A percentile compares a stretch with the other conserved stretches of the same genome.
These are phyloP conservation scores for Graptemys geographica DNA, from an alignment of 2,797 vertebrate species.

Conservation along the genomic window DNA sequence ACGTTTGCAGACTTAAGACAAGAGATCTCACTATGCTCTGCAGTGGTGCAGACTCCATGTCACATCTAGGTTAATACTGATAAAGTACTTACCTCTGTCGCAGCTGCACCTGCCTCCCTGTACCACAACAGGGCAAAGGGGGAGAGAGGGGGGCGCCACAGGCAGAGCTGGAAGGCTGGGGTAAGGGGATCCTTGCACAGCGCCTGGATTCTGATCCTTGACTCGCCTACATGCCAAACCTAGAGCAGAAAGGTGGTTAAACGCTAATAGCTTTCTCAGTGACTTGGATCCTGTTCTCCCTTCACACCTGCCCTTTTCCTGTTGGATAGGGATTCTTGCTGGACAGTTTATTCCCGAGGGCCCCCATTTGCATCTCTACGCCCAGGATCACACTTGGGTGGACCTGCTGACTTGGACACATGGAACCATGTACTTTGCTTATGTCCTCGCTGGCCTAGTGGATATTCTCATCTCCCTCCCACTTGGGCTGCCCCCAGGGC, in stretches of 20 bases:
- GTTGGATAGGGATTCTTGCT: constrained; percentile 85
- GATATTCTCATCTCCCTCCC: constrained; percentile 76
- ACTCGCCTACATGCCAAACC: not conserved
- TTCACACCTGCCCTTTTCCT: not conserved
- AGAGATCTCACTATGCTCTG: not conserved
- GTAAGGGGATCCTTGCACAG: not conserved
- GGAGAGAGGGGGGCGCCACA: not conserved
- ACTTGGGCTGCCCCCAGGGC: constrained; percentile 76
- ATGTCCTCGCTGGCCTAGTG: constrained; percentile 83
- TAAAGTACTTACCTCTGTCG: not conserved
- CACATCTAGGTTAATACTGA: too few species aligned
- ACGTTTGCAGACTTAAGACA: too few species aligned
- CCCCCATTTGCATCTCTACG: constrained; percentile 86
- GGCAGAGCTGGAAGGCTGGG: not conserved
- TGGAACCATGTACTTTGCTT: constrained; percentile 92
- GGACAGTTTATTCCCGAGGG: constrained; percentile 92
- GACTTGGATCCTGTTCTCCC: not conserved
- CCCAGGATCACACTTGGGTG: constrained; percentile 77
- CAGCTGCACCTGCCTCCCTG: not conserved
- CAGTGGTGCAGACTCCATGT: not conserved
- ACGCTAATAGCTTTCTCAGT: rapidly evolving
- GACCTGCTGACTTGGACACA: constrained; percentile 95
- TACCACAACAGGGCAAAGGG: not conserved
- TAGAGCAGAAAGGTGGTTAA: not conserved
- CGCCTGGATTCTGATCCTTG: rapidly evolving